Conservation (phyloP, 2,888 invertebrate species). For the Heliconius hortense region DNA sequence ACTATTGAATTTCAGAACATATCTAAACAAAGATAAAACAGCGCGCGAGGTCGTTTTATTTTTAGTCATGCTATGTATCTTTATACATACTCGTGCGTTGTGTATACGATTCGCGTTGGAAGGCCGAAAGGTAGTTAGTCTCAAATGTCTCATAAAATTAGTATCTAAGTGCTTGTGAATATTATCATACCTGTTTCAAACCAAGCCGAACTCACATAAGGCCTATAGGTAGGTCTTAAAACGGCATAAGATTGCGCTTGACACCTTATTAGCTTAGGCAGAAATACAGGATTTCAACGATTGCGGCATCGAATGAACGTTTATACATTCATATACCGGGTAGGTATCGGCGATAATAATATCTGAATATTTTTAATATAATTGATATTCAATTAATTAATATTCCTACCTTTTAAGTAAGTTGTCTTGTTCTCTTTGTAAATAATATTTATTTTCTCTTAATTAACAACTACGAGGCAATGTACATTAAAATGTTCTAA, state of each 20-base stretch:
- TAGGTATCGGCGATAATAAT: constrained; percentile 39
- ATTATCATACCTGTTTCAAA: constrained; percentile 70
- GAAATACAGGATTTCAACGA: constrained; percentile 54
- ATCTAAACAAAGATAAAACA: constrained; percentile 35
- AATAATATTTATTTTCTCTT: constrained; percentile 30
- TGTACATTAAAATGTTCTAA: constrained; percentile 18
- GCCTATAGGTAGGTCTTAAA: constrained; percentile 59
- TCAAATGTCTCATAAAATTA: constrained; percentile 75
- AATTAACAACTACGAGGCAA: constrained; percentile 27
- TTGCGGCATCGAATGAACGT: constrained; percentile 36
- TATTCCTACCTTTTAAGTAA: constrained; percentile 46
- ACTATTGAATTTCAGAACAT: constrained; percentile 25
- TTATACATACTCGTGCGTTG: constrained; percentile 40
- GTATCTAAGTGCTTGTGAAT: constrained; percentile 68
- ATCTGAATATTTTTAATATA: constrained; percentile 44
- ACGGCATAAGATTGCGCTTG: constrained; percentile 62
- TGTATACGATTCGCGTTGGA: constrained; percentile 47
- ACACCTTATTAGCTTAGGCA: constrained; percentile 66
- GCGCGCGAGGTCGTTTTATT: constrained; percentile 48
- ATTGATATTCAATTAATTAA: constrained; percentile 45
- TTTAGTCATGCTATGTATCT: constrained; percentile 45
- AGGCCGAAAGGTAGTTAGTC: constrained; percentile 66
- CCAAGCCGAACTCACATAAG: constrained; percentile 61
- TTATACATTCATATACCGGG: constrained; percentile 28
- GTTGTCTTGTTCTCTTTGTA: constrained; percentile 41